These are phyloP conservation scores for Schrankia costaestrigalis DNA, from an alignment of 2,888 invertebrate species.

Conservation along the genomic window DNA sequence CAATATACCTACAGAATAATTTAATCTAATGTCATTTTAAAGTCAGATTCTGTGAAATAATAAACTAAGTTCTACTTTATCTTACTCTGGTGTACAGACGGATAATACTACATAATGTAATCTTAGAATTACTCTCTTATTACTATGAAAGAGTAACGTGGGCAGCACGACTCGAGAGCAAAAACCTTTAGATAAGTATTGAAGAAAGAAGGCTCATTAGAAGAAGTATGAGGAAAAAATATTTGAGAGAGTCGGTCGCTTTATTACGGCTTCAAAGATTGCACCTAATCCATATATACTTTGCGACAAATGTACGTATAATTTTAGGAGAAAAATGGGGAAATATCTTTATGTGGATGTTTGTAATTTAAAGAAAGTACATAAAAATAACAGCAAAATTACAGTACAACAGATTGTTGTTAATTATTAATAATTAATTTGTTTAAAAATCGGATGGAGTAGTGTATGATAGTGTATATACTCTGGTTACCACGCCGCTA, in stretches of 20 bases:
- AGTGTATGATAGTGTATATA: too few relatives aligned
- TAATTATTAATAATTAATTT: too few relatives aligned
- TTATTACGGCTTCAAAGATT: conserved; percentile 26
- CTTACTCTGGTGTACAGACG: conserved; percentile 8
- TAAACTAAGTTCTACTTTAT: too few relatives aligned
- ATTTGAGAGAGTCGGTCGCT: conserved; percentile 37
- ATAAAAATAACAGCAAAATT: too few relatives aligned
- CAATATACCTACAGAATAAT: too few relatives aligned
- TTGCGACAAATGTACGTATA: conserved; percentile 11
- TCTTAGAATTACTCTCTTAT: conserved; percentile 36
- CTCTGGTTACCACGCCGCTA: too few relatives aligned
- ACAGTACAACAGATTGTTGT: too few relatives aligned
- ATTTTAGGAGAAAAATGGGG: background rate
- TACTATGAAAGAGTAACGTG: conserved; percentile 37
- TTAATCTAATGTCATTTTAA: too few relatives aligned
- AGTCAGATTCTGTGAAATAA: too few relatives aligned
- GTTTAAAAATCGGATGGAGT: too few relatives aligned
- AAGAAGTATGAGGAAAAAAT: conserved; percentile 43
- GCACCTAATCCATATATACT: conserved; percentile 23
- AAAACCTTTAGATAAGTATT: conserved; percentile 42
- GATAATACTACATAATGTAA: conserved; percentile 40
- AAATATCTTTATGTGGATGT: too few relatives aligned
- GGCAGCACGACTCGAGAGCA: conserved; percentile 42
- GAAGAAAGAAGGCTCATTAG: conserved; percentile 47
- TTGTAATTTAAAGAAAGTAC: too few relatives aligned